A percentile compares a stretch with the other conserved stretches of the same genome.
These are phyloP conservation scores for Brachionus calyciflorus DNA, from an alignment of 1,140 invertebrate genomes.

Conservation along the genomic window DNA sequence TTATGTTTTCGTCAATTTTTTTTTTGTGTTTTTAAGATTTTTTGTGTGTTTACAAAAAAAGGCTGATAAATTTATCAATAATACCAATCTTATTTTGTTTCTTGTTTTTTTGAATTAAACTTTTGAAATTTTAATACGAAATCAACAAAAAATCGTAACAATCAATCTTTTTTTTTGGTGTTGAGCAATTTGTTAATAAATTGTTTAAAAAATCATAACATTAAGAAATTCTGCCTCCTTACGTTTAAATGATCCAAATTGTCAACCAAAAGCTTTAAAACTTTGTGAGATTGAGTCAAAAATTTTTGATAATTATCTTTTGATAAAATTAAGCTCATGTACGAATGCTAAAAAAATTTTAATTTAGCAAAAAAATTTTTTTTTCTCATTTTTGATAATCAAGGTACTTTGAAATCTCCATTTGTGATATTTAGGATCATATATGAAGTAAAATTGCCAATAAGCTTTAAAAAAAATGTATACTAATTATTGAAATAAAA, in stretches of 20 bases:
- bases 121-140: too few relatives aligned
- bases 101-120: too few relatives aligned
- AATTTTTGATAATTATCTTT: constrained; percentile 33
- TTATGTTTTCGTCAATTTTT: too few relatives aligned
- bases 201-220: too few relatives aligned
- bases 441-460: background rate
- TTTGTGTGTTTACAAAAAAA: too few relatives aligned
- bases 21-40: too few relatives aligned
- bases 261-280: background rate
- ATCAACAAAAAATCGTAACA: too few relatives aligned
- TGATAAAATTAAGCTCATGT: constrained; percentile 15
- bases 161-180: too few relatives aligned
- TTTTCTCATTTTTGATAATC: background rate
- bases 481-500: background rate
- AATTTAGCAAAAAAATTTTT: background rate
- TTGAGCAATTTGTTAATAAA: too few relatives aligned
- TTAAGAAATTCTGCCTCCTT: too few relatives aligned
- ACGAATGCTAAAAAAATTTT: background rate
- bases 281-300: constrained; percentile 1
- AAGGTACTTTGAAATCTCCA: constrained; percentile 19
- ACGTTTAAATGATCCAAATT: background rate
- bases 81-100: too few relatives aligned
- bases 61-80: too few relatives aligned
- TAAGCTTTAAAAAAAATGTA: background rate
- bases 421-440: constrained; percentile 11